Conservation (phyloP, 2,888 invertebrate genomes). For the Microdon myrmicae region DNA sequence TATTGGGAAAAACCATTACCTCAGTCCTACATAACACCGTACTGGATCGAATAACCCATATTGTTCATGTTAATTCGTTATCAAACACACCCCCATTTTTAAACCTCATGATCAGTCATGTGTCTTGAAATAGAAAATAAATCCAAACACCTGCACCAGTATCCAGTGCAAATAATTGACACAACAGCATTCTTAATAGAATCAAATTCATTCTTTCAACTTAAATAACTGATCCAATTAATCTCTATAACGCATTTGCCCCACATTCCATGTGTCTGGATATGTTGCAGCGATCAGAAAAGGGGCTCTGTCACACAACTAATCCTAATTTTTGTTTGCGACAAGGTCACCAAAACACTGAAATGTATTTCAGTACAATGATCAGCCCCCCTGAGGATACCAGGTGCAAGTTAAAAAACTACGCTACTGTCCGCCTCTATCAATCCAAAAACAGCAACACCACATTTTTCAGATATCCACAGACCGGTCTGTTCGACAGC, state of each 20-base stretch:
- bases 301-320: conserved; percentile 14
- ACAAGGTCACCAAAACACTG: conserved; percentile 27
- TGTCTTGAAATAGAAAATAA: too few species aligned
- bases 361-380: conserved; percentile 3
- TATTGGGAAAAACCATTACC: too few species aligned
- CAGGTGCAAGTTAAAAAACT: conserved; percentile 35
- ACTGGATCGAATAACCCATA: too few species aligned
- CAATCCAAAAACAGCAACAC: conserved; percentile 13
- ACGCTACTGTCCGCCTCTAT: conserved; percentile 14
- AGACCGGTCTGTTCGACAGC: conserved; percentile 18
- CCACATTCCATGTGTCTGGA: conserved; percentile 12
- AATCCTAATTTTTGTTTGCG: conserved; percentile 16
- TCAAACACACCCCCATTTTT: too few species aligned
- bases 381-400: conserved; percentile 24
- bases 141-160: too few species aligned
- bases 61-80: too few species aligned
- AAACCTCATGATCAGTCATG: too few species aligned
- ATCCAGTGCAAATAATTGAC: too few species aligned
- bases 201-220: not conserved
- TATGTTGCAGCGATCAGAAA: conserved; percentile 18
- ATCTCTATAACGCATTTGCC: conserved; percentile 6
- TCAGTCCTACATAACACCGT: too few species aligned
- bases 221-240: too few species aligned
- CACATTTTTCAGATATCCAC: conserved; percentile 44
- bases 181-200: not conserved